Evolutionary conservation across 1,140 invertebrate species (phyloP), one percentile per base, ranked within the genome.

Genomic region (Medauroidea extradentata): DNA sequence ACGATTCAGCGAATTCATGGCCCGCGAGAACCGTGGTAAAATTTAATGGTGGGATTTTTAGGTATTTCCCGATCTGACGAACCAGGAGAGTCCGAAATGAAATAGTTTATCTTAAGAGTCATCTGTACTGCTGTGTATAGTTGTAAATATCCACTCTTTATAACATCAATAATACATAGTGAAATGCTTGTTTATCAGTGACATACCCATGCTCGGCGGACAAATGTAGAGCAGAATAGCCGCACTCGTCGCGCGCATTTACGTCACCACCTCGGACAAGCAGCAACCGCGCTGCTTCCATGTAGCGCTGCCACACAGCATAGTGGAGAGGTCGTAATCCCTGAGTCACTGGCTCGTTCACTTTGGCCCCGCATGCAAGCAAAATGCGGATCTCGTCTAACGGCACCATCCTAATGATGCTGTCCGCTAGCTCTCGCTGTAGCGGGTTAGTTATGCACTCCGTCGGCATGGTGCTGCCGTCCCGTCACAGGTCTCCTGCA

Each of bases 321-420:
- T 96, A 96, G 72, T 96, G 93, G n/a, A 96, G 74, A 0, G 93
- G 92, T 48, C 87, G 82, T 24, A 96, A 76, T 7, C 92, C 93
- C 73, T 90, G 85, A 3, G 86, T 88, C 14, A 88, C 86, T 14
- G 85, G 81, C 64, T 88, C 86, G 66, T 88, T 88, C 4, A 87
- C 86, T 74, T 91, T 91, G 14, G 91, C 91, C 21, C 91, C 91
- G 72, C 88, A 91, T 3, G 90, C 89, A 42, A 93, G 72, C 1
- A 93, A 77, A 54, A 93, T 92, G 38, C 90, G 78, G 23, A 96
- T 87, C 66, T 96, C 93, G 66, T 93, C 90, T 57, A 94, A 69
- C 0, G 91, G 83, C 43, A 91, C 90, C 80, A 92, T 86, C 38
- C 90, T 83, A 50, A 93, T 93, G 69, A 96, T 94, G 64, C 88